Conservation (phyloP, 2,113 vertebrate species). For the Tyto alba region DNA sequence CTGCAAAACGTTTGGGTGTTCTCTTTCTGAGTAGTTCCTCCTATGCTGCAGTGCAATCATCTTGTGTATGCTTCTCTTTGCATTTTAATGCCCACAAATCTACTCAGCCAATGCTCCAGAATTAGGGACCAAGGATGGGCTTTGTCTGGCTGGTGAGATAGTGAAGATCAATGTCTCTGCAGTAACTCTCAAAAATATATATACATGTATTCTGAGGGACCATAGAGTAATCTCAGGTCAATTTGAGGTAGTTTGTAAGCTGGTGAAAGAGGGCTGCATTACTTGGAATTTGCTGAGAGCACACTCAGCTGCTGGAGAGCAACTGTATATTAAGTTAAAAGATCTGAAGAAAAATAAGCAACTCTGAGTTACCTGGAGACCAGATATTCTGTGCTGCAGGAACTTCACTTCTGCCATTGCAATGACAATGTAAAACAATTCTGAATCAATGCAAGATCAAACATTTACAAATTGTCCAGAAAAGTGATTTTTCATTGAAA, state of each 20-base stretch:
- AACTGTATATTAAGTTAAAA: not conserved
- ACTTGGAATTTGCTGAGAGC: not conserved
- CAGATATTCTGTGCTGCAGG: not conserved
- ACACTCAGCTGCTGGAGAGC: not conserved
- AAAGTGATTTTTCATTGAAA: not conserved
- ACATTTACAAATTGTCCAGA: not conserved
- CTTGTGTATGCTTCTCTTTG: fast-evolving
- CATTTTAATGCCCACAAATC: not conserved
- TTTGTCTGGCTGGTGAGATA: not conserved
- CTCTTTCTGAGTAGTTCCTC: not conserved
- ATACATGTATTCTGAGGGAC: not conserved
- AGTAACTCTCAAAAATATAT: not conserved
- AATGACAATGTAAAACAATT: not conserved
- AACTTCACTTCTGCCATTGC: not conserved
- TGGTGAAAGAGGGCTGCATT: not conserved
- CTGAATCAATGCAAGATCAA: not conserved
- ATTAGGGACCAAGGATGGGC: not conserved
- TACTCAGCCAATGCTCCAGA: not conserved
- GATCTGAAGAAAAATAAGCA: not conserved
- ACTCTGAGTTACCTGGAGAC: not conserved
- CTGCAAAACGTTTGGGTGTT: not conserved
- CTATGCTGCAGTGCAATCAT: not conserved
- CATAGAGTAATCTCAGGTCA: not conserved
- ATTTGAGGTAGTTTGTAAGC: not conserved
- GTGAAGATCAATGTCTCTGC: not conserved